A percentile compares a stretch with the other conserved stretches of the same genome.
Evolutionary conservation across 2,888 invertebrate genomes (phyloP).

Genomic region (Zhuqinia jingwanae): DNA sequence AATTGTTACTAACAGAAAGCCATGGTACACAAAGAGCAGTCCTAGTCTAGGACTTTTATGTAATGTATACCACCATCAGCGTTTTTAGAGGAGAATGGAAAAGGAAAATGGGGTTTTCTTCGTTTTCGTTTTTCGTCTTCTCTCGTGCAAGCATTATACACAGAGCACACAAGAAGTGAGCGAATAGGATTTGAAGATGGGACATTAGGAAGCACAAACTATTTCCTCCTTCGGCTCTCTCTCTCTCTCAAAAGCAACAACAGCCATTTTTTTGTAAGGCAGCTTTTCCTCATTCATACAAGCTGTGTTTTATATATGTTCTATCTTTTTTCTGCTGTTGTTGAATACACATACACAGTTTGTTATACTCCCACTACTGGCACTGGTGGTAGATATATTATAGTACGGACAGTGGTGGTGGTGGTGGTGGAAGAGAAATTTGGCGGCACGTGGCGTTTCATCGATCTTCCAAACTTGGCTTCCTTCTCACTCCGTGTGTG

Average conservation of each 20-base stretch:
- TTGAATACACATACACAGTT: background rate
- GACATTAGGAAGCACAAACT: conserved; percentile 50
- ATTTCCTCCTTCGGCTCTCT: conserved; percentile 27
- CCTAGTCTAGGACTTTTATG: no score
- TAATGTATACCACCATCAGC: background rate
- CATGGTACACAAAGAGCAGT: background rate
- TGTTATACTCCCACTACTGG: background rate
- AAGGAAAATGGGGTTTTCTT: conserved; percentile 27
- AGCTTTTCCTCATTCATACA: background rate
- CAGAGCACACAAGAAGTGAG: conserved; percentile 5
- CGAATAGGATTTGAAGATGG: conserved; percentile 54
- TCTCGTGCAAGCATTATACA: background rate
- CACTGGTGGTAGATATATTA: background rate
- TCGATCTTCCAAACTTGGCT: conserved; percentile 75
- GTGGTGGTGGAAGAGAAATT: conserved; percentile 63
- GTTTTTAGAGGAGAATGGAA: background rate
- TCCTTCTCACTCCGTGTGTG: conserved; percentile 55
- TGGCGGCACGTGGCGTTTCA: conserved; percentile 77
- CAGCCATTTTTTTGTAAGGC: background rate
- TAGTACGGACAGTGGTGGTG: conserved; percentile 8
- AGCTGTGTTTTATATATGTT: background rate
- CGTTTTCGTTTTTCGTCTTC: conserved; percentile 18
- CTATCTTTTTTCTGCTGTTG: background rate
- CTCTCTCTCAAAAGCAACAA: background rate
- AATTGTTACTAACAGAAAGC: no score